These are phyloP conservation scores for Koerneria pararmatus DNA, from an alignment of 2,888 invertebrate genomes.

Conservation along the genomic window DNA sequence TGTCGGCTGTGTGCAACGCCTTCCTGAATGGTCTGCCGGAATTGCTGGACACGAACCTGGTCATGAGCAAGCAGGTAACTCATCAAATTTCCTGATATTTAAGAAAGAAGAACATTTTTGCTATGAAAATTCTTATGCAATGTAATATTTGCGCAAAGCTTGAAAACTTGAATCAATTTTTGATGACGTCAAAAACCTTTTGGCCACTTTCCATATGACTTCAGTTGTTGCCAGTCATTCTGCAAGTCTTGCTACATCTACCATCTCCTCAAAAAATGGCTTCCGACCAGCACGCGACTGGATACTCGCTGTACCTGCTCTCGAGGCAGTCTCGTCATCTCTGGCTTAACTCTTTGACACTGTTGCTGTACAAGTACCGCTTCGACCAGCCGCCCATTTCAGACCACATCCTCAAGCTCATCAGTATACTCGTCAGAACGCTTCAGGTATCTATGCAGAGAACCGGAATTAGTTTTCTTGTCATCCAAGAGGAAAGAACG, in stretches of 20 bases:
- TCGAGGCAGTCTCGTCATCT: slow-evolving; percentile 80
- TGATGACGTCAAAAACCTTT: neutral
- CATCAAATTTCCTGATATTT: slow-evolving; percentile 62
- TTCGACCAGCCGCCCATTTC: slow-evolving; percentile 62
- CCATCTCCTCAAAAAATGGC: slow-evolving; percentile 73
- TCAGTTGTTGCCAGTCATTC: slow-evolving; percentile 78
- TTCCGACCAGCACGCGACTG: slow-evolving; percentile 68
- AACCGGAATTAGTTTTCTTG: neutral
- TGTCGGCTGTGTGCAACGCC: slow-evolving; percentile 89
- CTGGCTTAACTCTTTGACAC: slow-evolving; percentile 88
- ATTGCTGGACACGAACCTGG: slow-evolving; percentile 87
- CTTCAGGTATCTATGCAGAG: slow-evolving; percentile 66
- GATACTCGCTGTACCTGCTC: slow-evolving; percentile 79
- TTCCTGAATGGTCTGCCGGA: slow-evolving; percentile 84
- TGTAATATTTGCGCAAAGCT: neutral
- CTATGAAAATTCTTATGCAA: neutral
- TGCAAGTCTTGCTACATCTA: slow-evolving; percentile 76
- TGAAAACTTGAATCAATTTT: neutral
- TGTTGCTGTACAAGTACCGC: slow-evolving; percentile 81
- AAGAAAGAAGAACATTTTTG: neutral
- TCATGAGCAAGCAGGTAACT: slow-evolving; percentile 82
- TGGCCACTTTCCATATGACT: too few species aligned
- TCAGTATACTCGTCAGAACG: slow-evolving; percentile 85
- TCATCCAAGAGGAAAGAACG: slow-evolving; percentile 12
- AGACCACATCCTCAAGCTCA: slow-evolving; percentile 73